Conservation (phyloP, 2,888 invertebrate species). For the Melinaea marsaeus region DNA sequence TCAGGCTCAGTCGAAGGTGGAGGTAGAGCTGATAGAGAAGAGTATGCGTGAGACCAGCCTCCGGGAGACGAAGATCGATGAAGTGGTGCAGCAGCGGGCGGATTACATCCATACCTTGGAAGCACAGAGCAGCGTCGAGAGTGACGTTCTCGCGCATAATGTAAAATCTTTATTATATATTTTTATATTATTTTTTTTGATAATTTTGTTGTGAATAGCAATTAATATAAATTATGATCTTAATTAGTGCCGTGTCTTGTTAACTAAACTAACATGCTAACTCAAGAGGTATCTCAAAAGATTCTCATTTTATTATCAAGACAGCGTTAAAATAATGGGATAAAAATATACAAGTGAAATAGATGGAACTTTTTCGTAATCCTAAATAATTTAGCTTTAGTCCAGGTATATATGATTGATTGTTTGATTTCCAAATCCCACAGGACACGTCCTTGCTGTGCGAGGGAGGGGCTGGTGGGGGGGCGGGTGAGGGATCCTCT, state of each 20-base stretch:
- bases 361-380: too few relatives aligned
- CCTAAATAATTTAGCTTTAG: too few relatives aligned
- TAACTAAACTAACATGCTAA: too few relatives aligned
- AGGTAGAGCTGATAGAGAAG: slow-evolving; percentile 52
- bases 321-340: too few relatives aligned
- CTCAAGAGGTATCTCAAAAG: too few relatives aligned
- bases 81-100: slow-evolving; percentile 68
- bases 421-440: slow-evolving; percentile 23
- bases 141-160: slow-evolving; percentile 82
- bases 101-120: slow-evolving; percentile 70
- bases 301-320: too few relatives aligned
- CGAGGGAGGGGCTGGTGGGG: slow-evolving; percentile 56
- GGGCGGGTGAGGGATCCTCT: slow-evolving; percentile 47
- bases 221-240: too few relatives aligned
- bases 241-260: too few relatives aligned
- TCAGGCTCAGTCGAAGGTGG: slow-evolving; percentile 49
- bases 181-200: too few relatives aligned
- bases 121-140: slow-evolving; percentile 76
- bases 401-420: too few relatives aligned
- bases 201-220: not conserved
- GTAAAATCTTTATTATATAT: slow-evolving; percentile 63
- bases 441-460: slow-evolving; percentile 73
- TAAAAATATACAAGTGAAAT: too few relatives aligned
- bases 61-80: slow-evolving; percentile 82
- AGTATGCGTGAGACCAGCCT: slow-evolving; percentile 51